phyloP scores from a whole-genome alignment of 2,113 vertebrate genomes.

The Protobothrops mucrosquamatus region DNA sequence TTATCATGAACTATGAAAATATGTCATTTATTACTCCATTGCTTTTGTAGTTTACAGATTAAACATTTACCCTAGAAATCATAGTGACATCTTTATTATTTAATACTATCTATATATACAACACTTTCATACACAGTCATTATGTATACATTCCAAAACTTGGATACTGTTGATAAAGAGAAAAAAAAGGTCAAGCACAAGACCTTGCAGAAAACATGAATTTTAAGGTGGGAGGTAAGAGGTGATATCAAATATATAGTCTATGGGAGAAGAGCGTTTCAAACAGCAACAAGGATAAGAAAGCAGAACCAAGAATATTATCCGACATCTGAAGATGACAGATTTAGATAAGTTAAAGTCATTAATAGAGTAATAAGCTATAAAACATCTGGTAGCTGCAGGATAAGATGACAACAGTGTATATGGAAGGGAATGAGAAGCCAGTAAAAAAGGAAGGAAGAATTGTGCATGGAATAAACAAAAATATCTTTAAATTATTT shows the following conservation, averaged over 20 bases:
- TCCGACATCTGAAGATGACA: not conserved
- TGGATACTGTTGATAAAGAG: not conserved
- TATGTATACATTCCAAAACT: not conserved
- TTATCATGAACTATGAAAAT: constrained; percentile 4
- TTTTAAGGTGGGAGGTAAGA: not conserved
- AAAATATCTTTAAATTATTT: not conserved
- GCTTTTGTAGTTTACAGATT: not conserved
- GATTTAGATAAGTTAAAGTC: not conserved
- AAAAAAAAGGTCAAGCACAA: not conserved
- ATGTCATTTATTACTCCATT: not conserved
- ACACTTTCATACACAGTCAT: not conserved
- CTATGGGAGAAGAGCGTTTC: not conserved
- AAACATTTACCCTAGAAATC: not conserved
- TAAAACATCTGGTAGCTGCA: not conserved
- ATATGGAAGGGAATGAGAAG: not conserved
- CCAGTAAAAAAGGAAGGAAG: not conserved
- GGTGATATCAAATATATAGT: not conserved
- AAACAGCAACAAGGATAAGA: not conserved
- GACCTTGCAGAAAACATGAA: not conserved
- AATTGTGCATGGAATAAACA: not conserved
- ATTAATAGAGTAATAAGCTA: not conserved
- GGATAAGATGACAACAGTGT: not conserved
- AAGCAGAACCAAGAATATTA: not conserved
- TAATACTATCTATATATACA: not conserved
- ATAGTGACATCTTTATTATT: constrained; percentile 12